A percentile compares a stretch with the other conserved stretches of the same genome.
Evolutionary conservation across 2,797 vertebrate genomes (phyloP).

Genomic region (Gastrophryne carolinensis): DNA sequence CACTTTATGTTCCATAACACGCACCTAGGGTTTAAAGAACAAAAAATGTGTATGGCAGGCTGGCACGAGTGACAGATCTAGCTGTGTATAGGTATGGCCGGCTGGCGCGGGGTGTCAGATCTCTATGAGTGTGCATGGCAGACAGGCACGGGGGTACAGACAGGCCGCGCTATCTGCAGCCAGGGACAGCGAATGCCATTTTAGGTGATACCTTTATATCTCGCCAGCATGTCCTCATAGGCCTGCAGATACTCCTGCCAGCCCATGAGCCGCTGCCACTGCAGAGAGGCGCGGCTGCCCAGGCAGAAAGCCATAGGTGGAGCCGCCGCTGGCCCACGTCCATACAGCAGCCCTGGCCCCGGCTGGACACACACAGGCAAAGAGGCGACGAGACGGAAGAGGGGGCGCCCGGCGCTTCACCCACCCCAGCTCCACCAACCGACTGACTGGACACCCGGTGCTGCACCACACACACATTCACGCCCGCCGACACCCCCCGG

Average conservation of each 20-base stretch:
- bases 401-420: constrained; percentile 11
- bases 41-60: too few species aligned
- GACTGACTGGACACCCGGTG: not conserved
- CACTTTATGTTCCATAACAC: too few species aligned
- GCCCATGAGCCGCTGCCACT: constrained; percentile 74
- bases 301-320: constrained; percentile 80
- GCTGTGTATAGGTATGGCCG: not conserved
- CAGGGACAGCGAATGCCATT: constrained; percentile 52
- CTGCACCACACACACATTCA: too few species aligned
- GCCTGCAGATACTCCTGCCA: constrained; percentile 96
- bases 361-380: too few species aligned
- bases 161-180: constrained; percentile 32
- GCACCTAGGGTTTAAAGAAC: too few species aligned
- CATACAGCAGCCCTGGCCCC: constrained; percentile 3
- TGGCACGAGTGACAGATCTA: too few species aligned
- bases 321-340: not conserved
- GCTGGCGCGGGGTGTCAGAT: not conserved
- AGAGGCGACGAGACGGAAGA: constrained; percentile 17
- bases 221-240: constrained; percentile 94
- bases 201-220: constrained; percentile 90
- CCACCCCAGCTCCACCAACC: constrained; percentile 28
- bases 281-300: constrained; percentile 63
- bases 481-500: too few species aligned
- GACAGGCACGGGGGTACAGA: not conserved
- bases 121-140: not conserved